Conservation (phyloP, 2,888 invertebrate species). For the Dione vanillae region DNA sequence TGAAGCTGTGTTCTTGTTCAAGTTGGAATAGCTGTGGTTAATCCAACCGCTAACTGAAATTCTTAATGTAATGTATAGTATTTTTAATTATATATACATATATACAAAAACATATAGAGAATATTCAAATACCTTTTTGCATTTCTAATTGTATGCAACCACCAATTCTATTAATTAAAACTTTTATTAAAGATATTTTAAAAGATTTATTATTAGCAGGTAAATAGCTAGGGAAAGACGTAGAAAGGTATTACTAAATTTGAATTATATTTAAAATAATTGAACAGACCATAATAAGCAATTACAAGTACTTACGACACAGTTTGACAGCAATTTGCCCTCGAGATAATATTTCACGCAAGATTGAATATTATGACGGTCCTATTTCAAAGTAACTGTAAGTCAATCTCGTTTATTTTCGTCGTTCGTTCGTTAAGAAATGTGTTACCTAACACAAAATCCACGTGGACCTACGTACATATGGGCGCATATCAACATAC, state of each 20-base stretch:
- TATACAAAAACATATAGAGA: background rate
- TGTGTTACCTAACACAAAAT: too few relatives aligned
- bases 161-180: too few relatives aligned
- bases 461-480: too few relatives aligned
- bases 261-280: too few relatives aligned
- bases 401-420: background rate
- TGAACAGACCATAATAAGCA: slow-evolving; percentile 8
- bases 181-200: too few relatives aligned
- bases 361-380: slow-evolving; percentile 28
- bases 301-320: background rate
- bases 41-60: background rate
- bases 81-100: background rate
- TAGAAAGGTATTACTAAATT: too few relatives aligned
- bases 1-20: slow-evolving; percentile 22
- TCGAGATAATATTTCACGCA: slow-evolving; percentile 37
- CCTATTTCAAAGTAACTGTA: slow-evolving; percentile 14
- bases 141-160: too few relatives aligned
- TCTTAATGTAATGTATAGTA: background rate
- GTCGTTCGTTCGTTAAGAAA: background rate
- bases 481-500: too few relatives aligned
- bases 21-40: slow-evolving; percentile 18
- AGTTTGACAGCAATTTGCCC: slow-evolving; percentile 27
- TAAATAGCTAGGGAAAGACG: too few relatives aligned
- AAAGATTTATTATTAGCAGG: too few relatives aligned
- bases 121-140: background rate